Evolutionary conservation across 2,888 invertebrate species (phyloP), one percentile per base, ranked within the genome.

Genomic region (Tachina lurida): DNA sequence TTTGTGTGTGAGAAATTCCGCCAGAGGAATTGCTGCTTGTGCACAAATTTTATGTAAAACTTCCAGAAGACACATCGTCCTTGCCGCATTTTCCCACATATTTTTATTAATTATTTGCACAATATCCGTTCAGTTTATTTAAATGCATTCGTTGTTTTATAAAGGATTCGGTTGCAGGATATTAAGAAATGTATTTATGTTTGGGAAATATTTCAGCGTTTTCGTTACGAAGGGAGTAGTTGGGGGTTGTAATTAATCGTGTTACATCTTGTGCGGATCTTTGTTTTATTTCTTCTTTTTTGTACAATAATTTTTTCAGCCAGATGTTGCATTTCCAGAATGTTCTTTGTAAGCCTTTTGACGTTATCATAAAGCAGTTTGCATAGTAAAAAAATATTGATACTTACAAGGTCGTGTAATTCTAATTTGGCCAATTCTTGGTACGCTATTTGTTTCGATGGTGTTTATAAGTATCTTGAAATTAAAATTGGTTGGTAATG

Each of bases 101-200:
- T 47, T 67, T 17, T 73, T 75, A 62, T 79, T 71, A 76, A 83
- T 79, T 75, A 76, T 78, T n/a, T 60, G 52, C 75, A 79, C 58
- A 79, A 67, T 56, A 63, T 39, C 12, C 41, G 41, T 47, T 22
- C 47, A 49, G 17, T 65, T 43, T 39, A 70, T 81, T 81, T 62
- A 68, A 70, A 76, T 43, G 3, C 45, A 52, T 60, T 31, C 31
- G 7, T n/a, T 52, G 17, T 52, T 22, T 43, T 5, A 43, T 31
- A 31, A 56, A 67, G 68, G 60, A 58, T n/a, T 43, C 54, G 31
- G 8, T 58, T 54, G n/a, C 65, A 73, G 54, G 63, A 41, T 49
- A 65, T 58, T 41, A 47, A 65, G 63, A 19, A 73, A 19, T 45
- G 19, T 0, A 47, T 54, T 19, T n/a, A n/a, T n/a, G n/a, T n/a